phyloP scores from a whole-genome alignment of 2,888 invertebrate species.

The Bimastos eiseni region DNA sequence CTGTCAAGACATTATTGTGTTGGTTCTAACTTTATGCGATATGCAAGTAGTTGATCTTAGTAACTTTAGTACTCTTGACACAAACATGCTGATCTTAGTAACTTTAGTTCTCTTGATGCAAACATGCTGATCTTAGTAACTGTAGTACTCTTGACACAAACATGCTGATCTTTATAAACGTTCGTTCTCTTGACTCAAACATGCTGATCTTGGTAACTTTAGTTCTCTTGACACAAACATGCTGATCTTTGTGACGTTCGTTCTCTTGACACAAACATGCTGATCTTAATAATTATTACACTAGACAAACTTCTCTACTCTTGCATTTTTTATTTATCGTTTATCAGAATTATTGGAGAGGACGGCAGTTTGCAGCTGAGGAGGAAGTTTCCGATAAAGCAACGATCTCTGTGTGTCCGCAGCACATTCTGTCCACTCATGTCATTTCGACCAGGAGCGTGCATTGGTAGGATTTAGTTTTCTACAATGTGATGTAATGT shows the following conservation, averaged over 20 bases:
- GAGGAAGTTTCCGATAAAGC: constrained; percentile 71
- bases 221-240: too few relatives aligned
- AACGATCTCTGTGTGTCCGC: constrained; percentile 68
- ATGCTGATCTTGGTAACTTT: too few relatives aligned
- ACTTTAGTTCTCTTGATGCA: too few relatives aligned
- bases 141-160: too few relatives aligned
- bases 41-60: background rate
- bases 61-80: background rate
- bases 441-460: constrained; percentile 80
- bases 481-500: too few relatives aligned
- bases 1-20: too few relatives aligned
- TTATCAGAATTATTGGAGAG: constrained; percentile 68
- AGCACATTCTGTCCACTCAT: constrained; percentile 81
- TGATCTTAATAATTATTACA: background rate
- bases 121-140: too few relatives aligned
- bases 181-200: too few relatives aligned
- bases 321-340: background rate
- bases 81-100: background rate
- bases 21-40: too few relatives aligned
- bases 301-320: too few relatives aligned
- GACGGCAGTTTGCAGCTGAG: constrained; percentile 72
- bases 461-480: constrained; percentile 69
- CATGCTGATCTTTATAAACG: too few relatives aligned
- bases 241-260: too few relatives aligned
- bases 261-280: background rate